Evolutionary conservation across 2,797 vertebrate species (phyloP).

Genomic region (Sebastolobus altivelis): DNA sequence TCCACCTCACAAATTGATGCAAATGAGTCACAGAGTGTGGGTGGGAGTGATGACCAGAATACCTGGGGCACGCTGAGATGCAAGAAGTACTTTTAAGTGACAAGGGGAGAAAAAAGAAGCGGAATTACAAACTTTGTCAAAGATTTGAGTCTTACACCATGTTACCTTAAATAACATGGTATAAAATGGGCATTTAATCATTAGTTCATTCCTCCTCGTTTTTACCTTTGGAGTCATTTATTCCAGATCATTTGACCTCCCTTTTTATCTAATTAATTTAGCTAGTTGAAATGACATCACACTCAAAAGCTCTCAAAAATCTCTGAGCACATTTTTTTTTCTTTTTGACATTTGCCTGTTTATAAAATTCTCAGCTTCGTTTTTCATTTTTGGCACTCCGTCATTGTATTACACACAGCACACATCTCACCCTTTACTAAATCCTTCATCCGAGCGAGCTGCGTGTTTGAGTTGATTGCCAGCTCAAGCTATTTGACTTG

Average conservation of each 20-base stretch:
- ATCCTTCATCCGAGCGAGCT: not conserved
- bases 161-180: not conserved
- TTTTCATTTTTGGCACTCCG: slow-evolving; percentile 31
- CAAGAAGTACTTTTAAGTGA: slow-evolving; percentile 33
- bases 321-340: not conserved
- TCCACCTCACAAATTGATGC: slow-evolving; percentile 58
- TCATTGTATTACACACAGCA: slow-evolving; percentile 31
- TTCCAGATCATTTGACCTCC: not conserved
- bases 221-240: not conserved
- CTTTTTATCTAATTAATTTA: not conserved
- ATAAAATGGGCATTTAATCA: not conserved
- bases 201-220: not conserved
- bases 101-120: not conserved
- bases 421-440: slow-evolving; percentile 9
- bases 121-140: slow-evolving; percentile 20
- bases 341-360: slow-evolving; percentile 1
- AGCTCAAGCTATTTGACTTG: slow-evolving; percentile 38
- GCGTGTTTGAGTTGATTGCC: slow-evolving; percentile 27
- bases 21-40: slow-evolving; percentile 66
- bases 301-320: not conserved
- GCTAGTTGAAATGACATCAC: not conserved
- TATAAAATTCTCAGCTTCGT: slow-evolving; percentile 13
- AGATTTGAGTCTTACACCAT: not conserved
- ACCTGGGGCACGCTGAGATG: slow-evolving; percentile 50
- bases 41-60: slow-evolving; percentile 60